These are phyloP conservation scores for Neuroterus valhalla DNA, from an alignment of 1,140 invertebrate species.

Conservation along the genomic window DNA sequence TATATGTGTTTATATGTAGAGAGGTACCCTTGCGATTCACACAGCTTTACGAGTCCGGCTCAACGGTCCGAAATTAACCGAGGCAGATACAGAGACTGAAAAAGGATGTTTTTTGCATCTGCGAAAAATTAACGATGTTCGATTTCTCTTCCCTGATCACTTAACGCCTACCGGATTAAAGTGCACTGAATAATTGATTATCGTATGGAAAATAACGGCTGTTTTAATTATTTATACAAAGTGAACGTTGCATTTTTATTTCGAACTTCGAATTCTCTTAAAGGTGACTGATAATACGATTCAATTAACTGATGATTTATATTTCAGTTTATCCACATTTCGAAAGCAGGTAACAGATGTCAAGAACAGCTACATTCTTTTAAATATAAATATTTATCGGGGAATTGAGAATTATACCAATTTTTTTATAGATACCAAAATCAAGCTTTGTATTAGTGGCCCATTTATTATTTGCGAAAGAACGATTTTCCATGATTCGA, in stretches of 20 bases:
- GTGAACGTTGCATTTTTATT: slow-evolving; percentile 16
- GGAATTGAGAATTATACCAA: not conserved
- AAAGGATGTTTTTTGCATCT: slow-evolving; percentile 3
- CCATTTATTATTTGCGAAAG: slow-evolving; percentile 1
- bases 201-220: not conserved
- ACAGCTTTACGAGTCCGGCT: not conserved
- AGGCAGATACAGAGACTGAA: not conserved
- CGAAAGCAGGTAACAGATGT: not conserved
- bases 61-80: slow-evolving; percentile 1
- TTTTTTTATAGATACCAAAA: not conserved
- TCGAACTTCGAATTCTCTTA: not conserved
- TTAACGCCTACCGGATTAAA: slow-evolving; percentile 16
- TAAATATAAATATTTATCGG: no score
- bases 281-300: not conserved
- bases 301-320: slow-evolving; percentile 25
- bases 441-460: not conserved
- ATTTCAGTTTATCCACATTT: slow-evolving; percentile 5
- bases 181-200: slow-evolving; percentile 12
- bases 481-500: not conserved
- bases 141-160: slow-evolving; percentile 17
- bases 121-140: slow-evolving; percentile 20
- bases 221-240: slow-evolving; percentile 27
- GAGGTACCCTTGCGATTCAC: slow-evolving; percentile 12
- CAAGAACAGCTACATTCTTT: no score
- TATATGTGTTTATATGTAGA: no score